Conservation (phyloP, 92 coral and sea anemone species). For the Blastomussa wellsi region DNA sequence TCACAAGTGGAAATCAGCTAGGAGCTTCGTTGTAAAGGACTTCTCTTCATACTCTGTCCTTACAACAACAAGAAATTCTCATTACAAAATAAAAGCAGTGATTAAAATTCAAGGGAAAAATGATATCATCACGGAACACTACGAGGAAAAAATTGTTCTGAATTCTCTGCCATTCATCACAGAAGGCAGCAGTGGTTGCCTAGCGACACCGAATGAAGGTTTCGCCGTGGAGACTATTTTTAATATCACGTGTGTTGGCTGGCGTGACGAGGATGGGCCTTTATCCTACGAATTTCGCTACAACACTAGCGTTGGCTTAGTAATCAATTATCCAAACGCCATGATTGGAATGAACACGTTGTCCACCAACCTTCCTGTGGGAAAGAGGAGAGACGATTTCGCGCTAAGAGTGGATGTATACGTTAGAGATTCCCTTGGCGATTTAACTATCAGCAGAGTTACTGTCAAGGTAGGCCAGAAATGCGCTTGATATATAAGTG, state of each 20-base stretch:
- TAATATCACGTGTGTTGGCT: slow-evolving; percentile 57
- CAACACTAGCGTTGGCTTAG: slow-evolving; percentile 21
- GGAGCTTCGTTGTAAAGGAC: background rate
- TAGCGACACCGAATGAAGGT: slow-evolving; percentile 53
- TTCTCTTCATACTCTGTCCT: background rate
- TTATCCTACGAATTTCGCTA: slow-evolving; percentile 60
- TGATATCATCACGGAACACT: slow-evolving; percentile 16
- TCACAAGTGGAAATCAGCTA: background rate
- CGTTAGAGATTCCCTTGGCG: slow-evolving; percentile 27
- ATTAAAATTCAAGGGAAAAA: background rate
- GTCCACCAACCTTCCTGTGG: slow-evolving; percentile 31
- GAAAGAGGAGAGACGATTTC: background rate
- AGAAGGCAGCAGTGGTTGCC: slow-evolving; percentile 27
- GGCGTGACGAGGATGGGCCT: slow-evolving; percentile 68
- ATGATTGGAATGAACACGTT: slow-evolving; percentile 2
- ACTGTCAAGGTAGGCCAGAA: slow-evolving; percentile 19
- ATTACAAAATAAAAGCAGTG: slow-evolving; percentile 28
- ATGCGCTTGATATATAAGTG: background rate
- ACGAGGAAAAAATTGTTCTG: background rate
- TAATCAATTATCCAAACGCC: slow-evolving; percentile 18
- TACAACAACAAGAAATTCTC: slow-evolving; percentile 11
- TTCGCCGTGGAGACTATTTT: slow-evolving; percentile 64
- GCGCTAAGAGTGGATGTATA: slow-evolving; percentile 7
- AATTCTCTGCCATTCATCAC: slow-evolving; percentile 20
- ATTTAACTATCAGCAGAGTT: background rate